Conservation (phyloP, 2,888 invertebrate species). For the Chrysodeixis includens region DNA sequence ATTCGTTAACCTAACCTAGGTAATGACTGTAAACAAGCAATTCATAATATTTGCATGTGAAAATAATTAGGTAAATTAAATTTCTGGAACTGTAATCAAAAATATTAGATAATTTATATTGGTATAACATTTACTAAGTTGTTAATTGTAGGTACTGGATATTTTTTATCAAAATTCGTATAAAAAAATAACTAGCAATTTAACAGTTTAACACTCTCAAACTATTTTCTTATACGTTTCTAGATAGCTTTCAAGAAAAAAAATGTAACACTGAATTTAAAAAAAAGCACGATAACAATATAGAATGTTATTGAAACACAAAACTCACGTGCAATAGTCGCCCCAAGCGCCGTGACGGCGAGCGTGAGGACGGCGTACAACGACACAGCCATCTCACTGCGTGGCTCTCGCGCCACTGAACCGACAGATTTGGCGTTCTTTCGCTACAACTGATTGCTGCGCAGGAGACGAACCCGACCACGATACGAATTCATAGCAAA, state of each 20-base stretch:
- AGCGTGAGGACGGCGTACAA: constrained; percentile 79
- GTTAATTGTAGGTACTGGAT: too few species aligned
- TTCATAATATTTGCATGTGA: background rate
- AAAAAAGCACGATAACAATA: constrained; percentile 8
- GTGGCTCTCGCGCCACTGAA: constrained; percentile 82
- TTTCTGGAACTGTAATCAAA: too few species aligned
- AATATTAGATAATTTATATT: too few species aligned
- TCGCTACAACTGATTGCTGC: constrained; percentile 75
- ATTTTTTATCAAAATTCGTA: too few species aligned
- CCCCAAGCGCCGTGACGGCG: constrained; percentile 81
- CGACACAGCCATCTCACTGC: constrained; percentile 80
- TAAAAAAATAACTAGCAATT: too few species aligned
- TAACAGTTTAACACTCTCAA: background rate
- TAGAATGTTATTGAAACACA: constrained; percentile 43
- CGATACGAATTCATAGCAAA: constrained; percentile 16
- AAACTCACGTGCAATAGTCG: constrained; percentile 84
- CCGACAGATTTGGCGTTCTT: constrained; percentile 78
- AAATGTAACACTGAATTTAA: constrained; percentile 1
- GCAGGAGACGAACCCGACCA: constrained; percentile 57
- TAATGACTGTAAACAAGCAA: background rate
- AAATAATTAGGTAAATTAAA: background rate
- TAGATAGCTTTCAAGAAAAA: background rate
- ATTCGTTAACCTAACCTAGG: background rate
- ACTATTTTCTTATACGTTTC: background rate
- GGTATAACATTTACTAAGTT: too few species aligned